A percentile compares a stretch with the other conserved stretches of the same genome.
These are phyloP conservation scores for Takifugu rubripes DNA, from an alignment of 2,797 vertebrate species.

Conservation along the genomic window DNA sequence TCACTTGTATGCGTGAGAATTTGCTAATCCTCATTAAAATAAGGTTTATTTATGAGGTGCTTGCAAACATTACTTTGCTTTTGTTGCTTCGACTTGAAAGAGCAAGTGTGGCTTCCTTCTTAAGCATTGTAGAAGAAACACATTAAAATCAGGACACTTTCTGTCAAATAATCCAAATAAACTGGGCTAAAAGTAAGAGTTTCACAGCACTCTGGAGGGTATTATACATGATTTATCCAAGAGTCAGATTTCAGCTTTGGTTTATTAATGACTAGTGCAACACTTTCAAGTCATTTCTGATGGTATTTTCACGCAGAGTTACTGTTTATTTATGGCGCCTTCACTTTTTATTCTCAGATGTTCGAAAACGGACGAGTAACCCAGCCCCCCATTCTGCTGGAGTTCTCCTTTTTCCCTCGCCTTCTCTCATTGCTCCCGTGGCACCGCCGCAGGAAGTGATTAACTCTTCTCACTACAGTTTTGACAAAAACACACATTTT, in stretches of 20 bases:
- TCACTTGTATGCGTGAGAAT: no score
- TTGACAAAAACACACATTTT: conserved; percentile 43
- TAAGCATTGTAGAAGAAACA: conserved; percentile 31
- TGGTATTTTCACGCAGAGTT: conserved; percentile 45
- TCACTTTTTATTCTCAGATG: conserved; percentile 19
- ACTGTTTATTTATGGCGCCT: conserved; percentile 50
- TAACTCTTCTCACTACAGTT: conserved; percentile 48
- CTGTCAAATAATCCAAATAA: conserved; percentile 48
- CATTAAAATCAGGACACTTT: conserved; percentile 27
- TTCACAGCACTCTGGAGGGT: conserved; percentile 36
- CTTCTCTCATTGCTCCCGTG: conserved; percentile 26
- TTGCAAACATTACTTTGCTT: conserved; percentile 19
- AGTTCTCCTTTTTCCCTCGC: conserved; percentile 19
- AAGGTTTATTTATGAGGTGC: conserved; percentile 33
- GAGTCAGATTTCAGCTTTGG: conserved; percentile 54
- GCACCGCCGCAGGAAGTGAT: conserved; percentile 50
- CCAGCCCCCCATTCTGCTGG: conserved; percentile 13
- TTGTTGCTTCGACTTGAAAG: conserved; percentile 45
- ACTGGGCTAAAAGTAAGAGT: conserved; percentile 41
- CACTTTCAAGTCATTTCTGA: conserved; percentile 55
- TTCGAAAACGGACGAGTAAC: conserved; percentile 26
- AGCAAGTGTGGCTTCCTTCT: conserved; percentile 37
- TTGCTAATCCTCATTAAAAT: conserved; percentile 27
- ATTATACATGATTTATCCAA: conserved; percentile 52
- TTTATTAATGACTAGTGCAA: conserved; percentile 59